Conservation (phyloP, 2,113 vertebrate species). For the Halichoeres trimaculatus region DNA sequence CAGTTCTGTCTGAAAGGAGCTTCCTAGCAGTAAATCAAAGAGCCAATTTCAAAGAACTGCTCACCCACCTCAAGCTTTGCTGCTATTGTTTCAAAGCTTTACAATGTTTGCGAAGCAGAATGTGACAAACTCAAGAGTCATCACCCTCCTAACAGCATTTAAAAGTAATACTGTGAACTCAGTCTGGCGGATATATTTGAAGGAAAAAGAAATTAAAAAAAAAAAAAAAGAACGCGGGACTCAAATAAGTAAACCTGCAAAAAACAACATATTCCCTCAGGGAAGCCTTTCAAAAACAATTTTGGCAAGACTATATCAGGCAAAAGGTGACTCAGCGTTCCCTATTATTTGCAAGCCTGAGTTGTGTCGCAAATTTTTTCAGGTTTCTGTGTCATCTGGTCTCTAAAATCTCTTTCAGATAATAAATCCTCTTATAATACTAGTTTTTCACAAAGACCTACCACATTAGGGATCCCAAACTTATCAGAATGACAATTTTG, state of each 20-base stretch:
- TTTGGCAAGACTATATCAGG: background rate
- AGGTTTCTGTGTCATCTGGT: background rate
- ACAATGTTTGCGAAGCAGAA: background rate
- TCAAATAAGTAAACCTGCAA: background rate
- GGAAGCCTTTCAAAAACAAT: background rate
- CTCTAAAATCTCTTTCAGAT: too few species aligned
- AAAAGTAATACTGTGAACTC: background rate
- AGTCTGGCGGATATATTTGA: background rate
- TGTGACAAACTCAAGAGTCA: background rate
- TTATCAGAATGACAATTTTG: too few species aligned
- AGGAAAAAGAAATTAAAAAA: background rate
- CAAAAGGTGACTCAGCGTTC: background rate
- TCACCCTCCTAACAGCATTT: background rate
- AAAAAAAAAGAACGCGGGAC: background rate
- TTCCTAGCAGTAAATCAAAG: conserved; percentile 15
- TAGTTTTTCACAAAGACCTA: too few species aligned
- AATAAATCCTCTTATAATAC: too few species aligned
- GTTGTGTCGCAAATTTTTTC: background rate
- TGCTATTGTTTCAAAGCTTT: background rate
- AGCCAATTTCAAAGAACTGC: background rate
- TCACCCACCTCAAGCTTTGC: background rate
- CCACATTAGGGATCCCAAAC: too few species aligned
- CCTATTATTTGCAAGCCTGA: background rate
- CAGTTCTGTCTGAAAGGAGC: conserved; percentile 9
- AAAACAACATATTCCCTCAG: background rate